A percentile compares a stretch with the other conserved stretches of the same genome.
Evolutionary conservation across 2,797 vertebrate genomes (phyloP).

Genomic region (Eleutherodactylus coqui): DNA sequence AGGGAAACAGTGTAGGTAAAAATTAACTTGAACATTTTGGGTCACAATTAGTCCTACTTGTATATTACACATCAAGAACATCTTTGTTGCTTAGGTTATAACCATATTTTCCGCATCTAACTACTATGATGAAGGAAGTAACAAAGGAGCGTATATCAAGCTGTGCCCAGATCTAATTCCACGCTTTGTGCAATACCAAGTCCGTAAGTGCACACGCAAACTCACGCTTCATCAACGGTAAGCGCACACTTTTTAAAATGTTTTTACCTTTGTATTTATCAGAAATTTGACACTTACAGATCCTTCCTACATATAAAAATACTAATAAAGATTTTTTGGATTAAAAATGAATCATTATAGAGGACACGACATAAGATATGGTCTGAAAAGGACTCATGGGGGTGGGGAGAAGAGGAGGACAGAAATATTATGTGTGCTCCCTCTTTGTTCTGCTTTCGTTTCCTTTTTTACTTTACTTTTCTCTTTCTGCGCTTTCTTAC

Average conservation of each 20-base stretch:
- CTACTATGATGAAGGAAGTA: slow-evolving; percentile 96
- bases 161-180: slow-evolving; percentile 81
- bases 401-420: too few relatives aligned
- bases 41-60: neutral
- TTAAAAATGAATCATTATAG: too few relatives aligned
- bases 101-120: slow-evolving; percentile 99
- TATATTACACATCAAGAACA: neutral
- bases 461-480: too few relatives aligned
- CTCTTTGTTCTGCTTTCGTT: too few relatives aligned
- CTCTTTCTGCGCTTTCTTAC: too few relatives aligned
- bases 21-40: neutral
- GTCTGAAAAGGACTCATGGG: too few relatives aligned
- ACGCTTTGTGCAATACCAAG: slow-evolving; percentile 92
- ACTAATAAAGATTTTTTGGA: too few relatives aligned
- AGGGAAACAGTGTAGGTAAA: too few relatives aligned
- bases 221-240: slow-evolving; percentile 88
- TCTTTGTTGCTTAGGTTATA: slow-evolving; percentile 81
- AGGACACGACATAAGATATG: too few relatives aligned
- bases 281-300: neutral
- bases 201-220: slow-evolving; percentile 80
- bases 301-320: neutral
- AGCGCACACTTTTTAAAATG: neutral
- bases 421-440: too few relatives aligned
- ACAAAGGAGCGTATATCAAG: slow-evolving; percentile 93
- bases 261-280: neutral